phyloP scores from a whole-genome alignment of 2,797 vertebrate species.

The Staurois parvus region DNA sequence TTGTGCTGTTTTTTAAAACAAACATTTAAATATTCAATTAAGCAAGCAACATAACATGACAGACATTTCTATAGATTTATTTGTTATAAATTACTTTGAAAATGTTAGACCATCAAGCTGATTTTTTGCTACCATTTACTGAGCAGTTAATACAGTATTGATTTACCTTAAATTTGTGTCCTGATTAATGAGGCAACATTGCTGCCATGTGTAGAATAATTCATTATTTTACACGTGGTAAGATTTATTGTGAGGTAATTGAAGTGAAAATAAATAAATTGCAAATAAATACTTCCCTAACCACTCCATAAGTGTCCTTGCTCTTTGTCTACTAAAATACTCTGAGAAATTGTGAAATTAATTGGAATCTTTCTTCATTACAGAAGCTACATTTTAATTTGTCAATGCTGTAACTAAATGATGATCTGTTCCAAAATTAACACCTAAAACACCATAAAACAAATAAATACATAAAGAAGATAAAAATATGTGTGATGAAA shows the following conservation, averaged over 20 bases:
- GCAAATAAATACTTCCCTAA: neutral
- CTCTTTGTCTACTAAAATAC: neutral
- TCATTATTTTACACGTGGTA: neutral
- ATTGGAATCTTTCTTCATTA: neutral
- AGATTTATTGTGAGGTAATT: conserved; percentile 19
- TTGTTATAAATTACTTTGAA: neutral
- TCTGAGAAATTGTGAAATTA: neutral
- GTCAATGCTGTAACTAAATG: neutral
- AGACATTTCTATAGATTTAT: neutral
- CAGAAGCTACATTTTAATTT: neutral
- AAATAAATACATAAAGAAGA: no score
- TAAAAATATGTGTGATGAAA: neutral
- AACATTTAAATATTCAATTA: neutral
- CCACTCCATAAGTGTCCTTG: neutral
- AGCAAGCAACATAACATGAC: conserved; percentile 1
- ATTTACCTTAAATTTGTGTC: conserved; percentile 26
- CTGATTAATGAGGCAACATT: conserved; percentile 7
- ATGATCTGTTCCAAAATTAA: neutral
- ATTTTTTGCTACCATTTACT: neutral
- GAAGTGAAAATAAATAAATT: conserved; percentile 7
- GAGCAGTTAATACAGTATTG: conserved; percentile 18
- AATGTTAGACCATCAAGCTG: neutral
- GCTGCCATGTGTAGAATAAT: neutral
- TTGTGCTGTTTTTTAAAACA: neutral
- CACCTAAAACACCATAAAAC: neutral